Conservation (phyloP, 2,113 vertebrate genomes). For the Sinocyclocheilus grahami region DNA sequence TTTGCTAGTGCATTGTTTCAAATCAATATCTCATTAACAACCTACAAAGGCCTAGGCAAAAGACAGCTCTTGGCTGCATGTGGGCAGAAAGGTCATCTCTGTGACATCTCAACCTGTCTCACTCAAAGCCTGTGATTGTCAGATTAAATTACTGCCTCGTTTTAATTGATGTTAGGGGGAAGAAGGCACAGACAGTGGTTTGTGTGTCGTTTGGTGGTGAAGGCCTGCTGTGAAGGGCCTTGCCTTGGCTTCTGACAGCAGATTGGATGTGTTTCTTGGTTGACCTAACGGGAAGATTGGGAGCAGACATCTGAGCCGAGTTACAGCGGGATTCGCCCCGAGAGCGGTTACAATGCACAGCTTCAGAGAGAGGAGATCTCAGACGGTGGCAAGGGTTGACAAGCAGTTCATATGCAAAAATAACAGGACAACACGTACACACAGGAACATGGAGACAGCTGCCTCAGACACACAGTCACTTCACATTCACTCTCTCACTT, state of each 20-base stretch:
- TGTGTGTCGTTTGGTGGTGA: conserved; percentile 43
- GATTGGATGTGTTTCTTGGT: conserved; percentile 89
- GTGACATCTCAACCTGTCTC: conserved; percentile 89
- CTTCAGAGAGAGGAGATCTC: conserved; percentile 56
- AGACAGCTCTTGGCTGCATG: conserved; percentile 82
- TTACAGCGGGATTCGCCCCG: conserved; percentile 61
- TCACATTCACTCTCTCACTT: neutral
- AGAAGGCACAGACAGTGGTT: conserved; percentile 35
- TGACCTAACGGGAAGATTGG: conserved; percentile 99
- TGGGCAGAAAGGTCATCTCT: conserved; percentile 94
- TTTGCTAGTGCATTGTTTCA: conserved; percentile 96
- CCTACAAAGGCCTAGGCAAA: conserved; percentile 97
- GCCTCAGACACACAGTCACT: neutral
- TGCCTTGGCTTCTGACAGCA: conserved; percentile 71
- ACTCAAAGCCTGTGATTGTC: conserved; percentile 88
- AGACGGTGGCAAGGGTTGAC: conserved; percentile 25
- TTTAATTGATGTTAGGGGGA: conserved; percentile 86
- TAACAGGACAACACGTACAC: conserved; percentile 30
- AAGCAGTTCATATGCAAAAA: conserved; percentile 31
- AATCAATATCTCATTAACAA: conserved; percentile 99
- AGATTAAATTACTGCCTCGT: conserved; percentile 96
- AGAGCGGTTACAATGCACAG: conserved; percentile 63
- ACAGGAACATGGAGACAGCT: neutral
- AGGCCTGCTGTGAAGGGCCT: conserved; percentile 48
- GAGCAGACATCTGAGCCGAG: conserved; percentile 84